Conservation (phyloP, 1,140 invertebrate genomes). For the Heliconius eleuchia region DNA sequence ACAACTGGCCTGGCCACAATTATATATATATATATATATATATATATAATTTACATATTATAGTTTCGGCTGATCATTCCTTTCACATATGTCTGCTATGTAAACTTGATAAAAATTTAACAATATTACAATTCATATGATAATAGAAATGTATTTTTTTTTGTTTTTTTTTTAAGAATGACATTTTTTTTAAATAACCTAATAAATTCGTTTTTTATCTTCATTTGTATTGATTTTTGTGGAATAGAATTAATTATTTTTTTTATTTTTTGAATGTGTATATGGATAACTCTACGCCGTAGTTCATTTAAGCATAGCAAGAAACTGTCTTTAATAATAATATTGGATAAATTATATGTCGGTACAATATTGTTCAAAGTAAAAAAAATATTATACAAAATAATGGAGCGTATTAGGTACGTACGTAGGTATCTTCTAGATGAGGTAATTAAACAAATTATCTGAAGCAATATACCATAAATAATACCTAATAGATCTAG, state of each 20-base stretch:
- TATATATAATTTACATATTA: background rate
- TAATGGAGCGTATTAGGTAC: background rate
- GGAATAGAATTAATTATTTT: background rate
- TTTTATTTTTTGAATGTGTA: no score
- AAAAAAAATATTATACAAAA: no score
- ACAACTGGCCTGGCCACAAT: no score
- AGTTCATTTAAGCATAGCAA: background rate
- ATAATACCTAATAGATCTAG: background rate
- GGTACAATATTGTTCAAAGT: no score
- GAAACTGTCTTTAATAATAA: background rate
- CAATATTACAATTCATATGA: no score
- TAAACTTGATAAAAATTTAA: no score
- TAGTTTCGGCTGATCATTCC: background rate
- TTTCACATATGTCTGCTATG: background rate
- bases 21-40: no score
- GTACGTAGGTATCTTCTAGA: background rate
- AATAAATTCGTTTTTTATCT: background rate
- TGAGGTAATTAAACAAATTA: background rate
- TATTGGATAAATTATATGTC: no score
- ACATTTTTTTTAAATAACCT: no score
- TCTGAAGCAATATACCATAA: background rate
- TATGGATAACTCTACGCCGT: background rate
- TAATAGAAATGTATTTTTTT: no score
- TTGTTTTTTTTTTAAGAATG: no score
- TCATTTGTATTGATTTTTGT: no score